Base-by-base conservation (phyloP, 2,113 vertebrate species). In the Trinectes maculatus region DNA sequence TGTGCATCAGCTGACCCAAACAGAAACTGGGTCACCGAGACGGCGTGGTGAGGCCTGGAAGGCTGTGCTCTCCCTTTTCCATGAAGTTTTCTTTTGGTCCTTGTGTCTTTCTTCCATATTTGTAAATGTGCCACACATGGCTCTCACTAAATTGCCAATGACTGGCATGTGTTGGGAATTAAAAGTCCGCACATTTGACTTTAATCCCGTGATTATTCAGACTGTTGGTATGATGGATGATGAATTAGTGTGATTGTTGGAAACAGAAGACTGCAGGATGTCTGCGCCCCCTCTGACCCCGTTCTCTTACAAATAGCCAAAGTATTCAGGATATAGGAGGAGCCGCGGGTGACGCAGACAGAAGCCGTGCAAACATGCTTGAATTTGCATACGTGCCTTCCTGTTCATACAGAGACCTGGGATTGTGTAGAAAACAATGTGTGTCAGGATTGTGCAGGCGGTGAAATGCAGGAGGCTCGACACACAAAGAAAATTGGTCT, bases 11-110 rank as follows among this genome's bases (percentile, higher is more conserved):
- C 81, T 89, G 89, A 91, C 85, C 79, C 46, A 59, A 33, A 48
- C 67, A 73, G 34, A 69, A 91, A 85, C 65, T 90, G 70, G 89
- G 87, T 85, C 89, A 90, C 67, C 34, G 55, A 46, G 52, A 61
- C 15, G 4, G 22, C 1, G 19, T 47, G 44, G 24, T 7, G 13
- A 10, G 40, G 49, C 44, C 10, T 16, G 49, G 49, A 58, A 73
- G 44, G 18, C 60, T 52, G 43, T 37, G 34, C 61, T 70, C 43
- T 18, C 21, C 29, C 33, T 39, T 49, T 28, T 57, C 3, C 4
- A 3, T 49, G 16, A 58, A 19, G 21, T 43, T 46, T 48, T 42
- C 11, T 48, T 29, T 7, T 8, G 12, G 7, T 49, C 15, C 29
- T 18, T 49, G 9, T 16, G 24, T 44, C 43, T 64, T 11, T 24